Evolutionary conservation across 2,888 invertebrate genomes (phyloP).

Genomic region (Hyles lineata): DNA sequence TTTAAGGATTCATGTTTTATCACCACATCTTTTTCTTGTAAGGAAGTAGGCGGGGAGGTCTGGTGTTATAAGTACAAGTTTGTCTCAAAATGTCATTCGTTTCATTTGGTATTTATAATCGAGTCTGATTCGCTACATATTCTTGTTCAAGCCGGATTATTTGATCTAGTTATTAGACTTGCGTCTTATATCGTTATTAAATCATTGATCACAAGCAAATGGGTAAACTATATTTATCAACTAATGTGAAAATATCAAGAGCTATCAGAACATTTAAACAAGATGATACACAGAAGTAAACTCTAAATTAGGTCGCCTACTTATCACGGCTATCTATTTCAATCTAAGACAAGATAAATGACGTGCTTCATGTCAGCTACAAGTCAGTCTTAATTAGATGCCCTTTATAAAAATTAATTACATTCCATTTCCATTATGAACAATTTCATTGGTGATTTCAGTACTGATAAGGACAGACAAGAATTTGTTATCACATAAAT

Average conservation of each 20-base stretch:
- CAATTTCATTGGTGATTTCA: neutral
- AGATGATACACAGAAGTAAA: slow-evolving; percentile 4
- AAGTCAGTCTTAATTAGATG: neutral
- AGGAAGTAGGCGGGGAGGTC: slow-evolving; percentile 1
- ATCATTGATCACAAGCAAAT: too few relatives aligned
- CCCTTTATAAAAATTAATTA: neutral
- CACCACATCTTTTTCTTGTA: slow-evolving; percentile 3
- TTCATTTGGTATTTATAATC: slow-evolving; percentile 5
- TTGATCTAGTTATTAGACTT: too few relatives aligned
- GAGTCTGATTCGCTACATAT: neutral
- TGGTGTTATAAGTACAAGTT: neutral
- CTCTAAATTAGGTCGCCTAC: slow-evolving; percentile 1
- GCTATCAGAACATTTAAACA: neutral
- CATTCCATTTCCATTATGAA: neutral
- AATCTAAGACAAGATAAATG: slow-evolving; percentile 24
- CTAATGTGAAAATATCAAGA: neutral
- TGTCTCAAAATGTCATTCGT: neutral
- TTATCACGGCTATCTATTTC: slow-evolving; percentile 18
- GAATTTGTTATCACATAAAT: slow-evolving; percentile 8
- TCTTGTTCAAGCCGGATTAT: too few relatives aligned
- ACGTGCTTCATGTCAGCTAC: neutral
- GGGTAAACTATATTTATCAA: neutral
- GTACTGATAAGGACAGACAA: neutral
- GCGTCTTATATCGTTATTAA: too few relatives aligned
- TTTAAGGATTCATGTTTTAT: slow-evolving; percentile 19